Evolutionary conservation across 2,888 invertebrate species (phyloP), one percentile per base, ranked within the genome.

Genomic region (Eristalis arbustorum): DNA sequence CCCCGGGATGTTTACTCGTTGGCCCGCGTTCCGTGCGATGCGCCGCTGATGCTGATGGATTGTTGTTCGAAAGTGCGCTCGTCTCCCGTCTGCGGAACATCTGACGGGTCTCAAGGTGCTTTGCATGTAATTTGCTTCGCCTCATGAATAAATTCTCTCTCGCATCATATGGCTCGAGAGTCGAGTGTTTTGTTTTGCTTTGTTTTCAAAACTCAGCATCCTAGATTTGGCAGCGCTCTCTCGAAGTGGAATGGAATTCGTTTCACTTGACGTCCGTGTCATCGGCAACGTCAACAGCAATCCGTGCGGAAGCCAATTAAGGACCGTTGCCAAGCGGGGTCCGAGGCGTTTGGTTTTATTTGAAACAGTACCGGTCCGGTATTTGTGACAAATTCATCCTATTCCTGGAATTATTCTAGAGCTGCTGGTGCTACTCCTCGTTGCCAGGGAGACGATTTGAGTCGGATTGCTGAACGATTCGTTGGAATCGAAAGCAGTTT

Each of bases 271-370:
- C 57, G 6, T 59, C 25, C 25, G 13, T 59, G 25, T 25, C 11
- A 59, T 71, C 37, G 61, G 0, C 18, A 25, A 8, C 59, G 59
- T 59, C 25, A 71, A n/a, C 37, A 61, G n/a, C 6, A 4, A 18
- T 25, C 25, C 25, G n/a, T 23, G 37, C 40, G 40, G 61, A 40
- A 61, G 59, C 57, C 59, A 71, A 71, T 71, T 71, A 40, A 34
- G 25, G 59, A n/a, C 31, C 4, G 57, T 37, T 57, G 22, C 57
- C 14, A 23, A 31, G 31, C 31, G 10, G 57, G 23, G 25, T 5
- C 34, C 34, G 69, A 23, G 37, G 18, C n/a, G 14, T 5, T 18
- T 1, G 4, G 42, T 14, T 2, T 18, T 18, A 13, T 13, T 37
- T 37, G 13, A 37, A 37, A 13, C 37, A 13, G 13, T 3, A 13